Evolutionary conservation across 2,797 vertebrate species (phyloP).

Genomic region (Hapalemur alaotrensis): DNA sequence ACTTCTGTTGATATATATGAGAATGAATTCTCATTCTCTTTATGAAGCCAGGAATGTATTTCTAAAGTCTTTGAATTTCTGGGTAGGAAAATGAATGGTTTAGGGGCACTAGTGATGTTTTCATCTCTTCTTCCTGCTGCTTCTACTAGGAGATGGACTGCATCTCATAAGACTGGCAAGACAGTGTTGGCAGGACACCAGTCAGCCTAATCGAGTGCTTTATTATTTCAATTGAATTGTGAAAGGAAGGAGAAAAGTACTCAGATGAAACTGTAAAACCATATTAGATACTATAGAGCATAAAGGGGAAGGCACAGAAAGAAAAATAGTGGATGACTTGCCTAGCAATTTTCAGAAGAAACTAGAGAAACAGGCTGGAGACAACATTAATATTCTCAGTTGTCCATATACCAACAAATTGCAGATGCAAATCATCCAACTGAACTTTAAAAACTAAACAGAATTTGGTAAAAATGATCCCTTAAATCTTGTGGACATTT

Average conservation of each 20-base stretch:
- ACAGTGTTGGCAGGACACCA: slow-evolving; percentile 60
- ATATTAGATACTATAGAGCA: slow-evolving; percentile 52
- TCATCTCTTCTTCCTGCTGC: slow-evolving; percentile 62
- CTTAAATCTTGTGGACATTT: not conserved
- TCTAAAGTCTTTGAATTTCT: slow-evolving; percentile 53
- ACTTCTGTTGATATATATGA: slow-evolving; percentile 54
- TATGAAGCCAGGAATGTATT: slow-evolving; percentile 54
- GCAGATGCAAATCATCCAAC: not conserved
- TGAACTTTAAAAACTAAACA: slow-evolving; percentile 12
- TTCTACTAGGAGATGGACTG: slow-evolving; percentile 54
- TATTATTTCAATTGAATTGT: slow-evolving; percentile 74
- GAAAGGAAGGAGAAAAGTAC: slow-evolving; percentile 60
- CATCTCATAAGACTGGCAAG: slow-evolving; percentile 72
- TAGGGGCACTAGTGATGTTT: slow-evolving; percentile 63
- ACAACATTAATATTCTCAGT: not conserved
- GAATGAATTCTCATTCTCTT: slow-evolving; percentile 65
- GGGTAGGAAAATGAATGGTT: slow-evolving; percentile 66
- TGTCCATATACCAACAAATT: not conserved
- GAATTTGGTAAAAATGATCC: slow-evolving; percentile 18
- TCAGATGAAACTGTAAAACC: slow-evolving; percentile 62
- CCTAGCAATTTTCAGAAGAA: slow-evolving; percentile 34
- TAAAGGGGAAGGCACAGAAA: slow-evolving; percentile 35
- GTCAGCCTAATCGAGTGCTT: slow-evolving; percentile 66
- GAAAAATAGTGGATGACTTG: slow-evolving; percentile 44
- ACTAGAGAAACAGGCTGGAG: not conserved